Percentiles rank a stretch among this genome's conserved stretches.
These are phyloP conservation scores for Phodopus roborovskii DNA, from an alignment of 2,113 vertebrate species.

Conservation along the genomic window DNA sequence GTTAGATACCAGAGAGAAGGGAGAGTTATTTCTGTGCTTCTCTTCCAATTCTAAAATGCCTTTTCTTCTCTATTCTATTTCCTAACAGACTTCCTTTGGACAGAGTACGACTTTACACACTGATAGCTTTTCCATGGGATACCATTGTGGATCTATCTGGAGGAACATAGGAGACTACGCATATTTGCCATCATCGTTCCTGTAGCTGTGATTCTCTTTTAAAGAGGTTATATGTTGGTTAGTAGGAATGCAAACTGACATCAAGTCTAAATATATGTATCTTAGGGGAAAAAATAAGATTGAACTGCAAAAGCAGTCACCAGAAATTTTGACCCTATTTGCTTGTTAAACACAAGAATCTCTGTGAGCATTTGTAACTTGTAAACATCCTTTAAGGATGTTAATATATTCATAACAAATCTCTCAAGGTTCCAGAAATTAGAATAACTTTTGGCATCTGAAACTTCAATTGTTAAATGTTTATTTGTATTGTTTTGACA, in stretches of 20 bases:
- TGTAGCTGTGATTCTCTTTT: not conserved
- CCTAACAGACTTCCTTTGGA: not conserved
- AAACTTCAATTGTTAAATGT: not conserved
- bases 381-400: not conserved
- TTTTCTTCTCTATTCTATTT: not conserved
- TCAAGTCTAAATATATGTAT: not conserved
- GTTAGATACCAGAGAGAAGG: fast-evolving
- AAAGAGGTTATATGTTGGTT: not conserved
- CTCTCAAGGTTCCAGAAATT: not conserved
- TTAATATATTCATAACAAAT: not conserved
- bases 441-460: not conserved
- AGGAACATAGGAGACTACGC: too few relatives aligned
- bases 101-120: not conserved
- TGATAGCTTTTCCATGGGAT: not conserved
- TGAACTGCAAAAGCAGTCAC: not conserved
- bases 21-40: not conserved
- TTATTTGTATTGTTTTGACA: not conserved
- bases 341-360: not conserved
- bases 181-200: not conserved
- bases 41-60: not conserved
- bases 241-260: not conserved
- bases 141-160: too few relatives aligned
- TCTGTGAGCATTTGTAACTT: not conserved
- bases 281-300: not conserved
- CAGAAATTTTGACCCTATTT: not conserved